Conservation (phyloP, 2,888 invertebrate species). For the Pherbina coryleti region DNA sequence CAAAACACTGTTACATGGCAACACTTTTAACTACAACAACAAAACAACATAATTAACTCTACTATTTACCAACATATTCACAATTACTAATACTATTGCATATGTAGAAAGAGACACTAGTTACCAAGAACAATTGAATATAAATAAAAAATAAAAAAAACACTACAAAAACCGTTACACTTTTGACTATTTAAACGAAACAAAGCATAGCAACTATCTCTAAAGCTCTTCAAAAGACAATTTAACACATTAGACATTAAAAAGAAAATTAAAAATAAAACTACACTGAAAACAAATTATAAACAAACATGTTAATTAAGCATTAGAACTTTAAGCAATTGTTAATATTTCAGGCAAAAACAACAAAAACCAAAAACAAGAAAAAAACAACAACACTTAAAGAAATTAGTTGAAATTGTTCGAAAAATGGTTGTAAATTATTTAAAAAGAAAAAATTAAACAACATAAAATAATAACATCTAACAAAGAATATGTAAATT, state of each 20-base stretch:
- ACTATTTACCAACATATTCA: constrained; percentile 18
- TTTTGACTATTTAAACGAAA: background rate
- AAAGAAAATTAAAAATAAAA: constrained; percentile 39
- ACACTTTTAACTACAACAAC: background rate
- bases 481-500: background rate
- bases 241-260: background rate
- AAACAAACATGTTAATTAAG: constrained; percentile 15
- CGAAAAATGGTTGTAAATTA: constrained; percentile 32
- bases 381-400: constrained; percentile 16
- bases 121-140: constrained; percentile 3
- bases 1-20: background rate
- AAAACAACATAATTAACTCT: constrained; percentile 2
- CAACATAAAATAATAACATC: constrained; percentile 39
- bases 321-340: constrained; percentile 34
- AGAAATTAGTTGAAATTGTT: constrained; percentile 34
- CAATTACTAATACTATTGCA: constrained; percentile 19
- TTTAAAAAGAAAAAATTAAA: constrained; percentile 37
- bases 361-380: constrained; percentile 35
- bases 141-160: background rate
- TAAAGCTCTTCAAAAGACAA: background rate
- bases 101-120: constrained; percentile 27
- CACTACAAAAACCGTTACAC: background rate
- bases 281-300: constrained; percentile 36
- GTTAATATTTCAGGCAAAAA: constrained; percentile 45
- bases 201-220: background rate